A percentile compares a stretch with the other conserved stretches of the same genome.
Evolutionary conservation across 2,113 vertebrate genomes (phyloP).

Genomic region (Apteryx mantelli): DNA sequence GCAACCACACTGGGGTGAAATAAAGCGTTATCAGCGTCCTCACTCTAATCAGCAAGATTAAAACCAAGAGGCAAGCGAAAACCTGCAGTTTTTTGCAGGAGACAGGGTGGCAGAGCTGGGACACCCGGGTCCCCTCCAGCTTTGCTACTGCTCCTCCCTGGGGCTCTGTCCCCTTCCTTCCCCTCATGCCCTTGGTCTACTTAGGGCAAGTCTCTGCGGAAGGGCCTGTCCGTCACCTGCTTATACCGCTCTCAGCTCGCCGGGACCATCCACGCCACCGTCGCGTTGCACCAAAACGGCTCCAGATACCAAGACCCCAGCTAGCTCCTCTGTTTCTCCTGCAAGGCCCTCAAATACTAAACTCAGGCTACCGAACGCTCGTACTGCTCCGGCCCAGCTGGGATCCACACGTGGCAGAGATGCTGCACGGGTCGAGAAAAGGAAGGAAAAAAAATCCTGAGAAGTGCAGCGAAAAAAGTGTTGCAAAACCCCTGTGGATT

Average conservation of each 20-base stretch:
- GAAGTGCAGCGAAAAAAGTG: neutral
- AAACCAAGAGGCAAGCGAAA: neutral
- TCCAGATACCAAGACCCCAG: rapidly evolving
- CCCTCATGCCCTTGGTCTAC: rapidly evolving
- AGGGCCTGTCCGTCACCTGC: rapidly evolving
- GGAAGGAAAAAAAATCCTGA: neutral
- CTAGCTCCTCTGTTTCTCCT: too few relatives aligned
- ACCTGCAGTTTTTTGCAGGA: neutral
- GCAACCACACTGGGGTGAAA: too few relatives aligned
- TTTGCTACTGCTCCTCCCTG: too few relatives aligned
- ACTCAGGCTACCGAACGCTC: too few relatives aligned
- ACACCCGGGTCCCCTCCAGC: neutral
- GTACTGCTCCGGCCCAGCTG: rapidly evolving
- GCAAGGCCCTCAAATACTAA: neutral
- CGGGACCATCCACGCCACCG: neutral
- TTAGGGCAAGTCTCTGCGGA: rapidly evolving
- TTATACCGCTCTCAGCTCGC: neutral
- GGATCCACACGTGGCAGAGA: rapidly evolving
- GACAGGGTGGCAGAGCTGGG: neutral
- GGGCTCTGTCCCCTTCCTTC: too few relatives aligned
- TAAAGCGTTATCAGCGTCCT: too few relatives aligned
- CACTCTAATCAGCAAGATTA: rapidly evolving
- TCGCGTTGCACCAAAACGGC: neutral
- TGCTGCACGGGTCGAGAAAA: rapidly evolving
- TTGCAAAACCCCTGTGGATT: neutral